phyloP scores from a whole-genome alignment of 2,113 vertebrate species.

The Tupaia tana region DNA sequence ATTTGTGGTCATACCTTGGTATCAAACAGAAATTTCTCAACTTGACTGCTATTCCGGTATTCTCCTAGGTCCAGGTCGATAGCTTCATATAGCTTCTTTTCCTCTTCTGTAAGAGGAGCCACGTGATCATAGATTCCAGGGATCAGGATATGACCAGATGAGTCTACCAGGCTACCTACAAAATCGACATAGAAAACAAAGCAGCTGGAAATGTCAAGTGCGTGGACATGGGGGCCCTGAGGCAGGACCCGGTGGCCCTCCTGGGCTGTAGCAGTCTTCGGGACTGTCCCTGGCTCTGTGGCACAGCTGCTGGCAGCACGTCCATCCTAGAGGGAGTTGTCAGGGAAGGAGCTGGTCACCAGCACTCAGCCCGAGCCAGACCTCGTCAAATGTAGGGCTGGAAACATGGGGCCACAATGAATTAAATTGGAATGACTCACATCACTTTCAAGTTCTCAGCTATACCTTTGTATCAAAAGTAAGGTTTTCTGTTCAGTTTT shows the following conservation, averaged over 20 bases:
- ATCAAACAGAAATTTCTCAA: constrained; percentile 89
- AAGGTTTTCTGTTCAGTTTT: neutral
- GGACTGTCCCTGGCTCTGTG: no score
- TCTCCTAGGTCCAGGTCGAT: constrained; percentile 91
- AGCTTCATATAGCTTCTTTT: constrained; percentile 88
- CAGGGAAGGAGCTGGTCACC: neutral
- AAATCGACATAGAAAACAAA: neutral
- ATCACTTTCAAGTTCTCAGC: neutral
- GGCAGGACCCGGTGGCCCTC: neutral
- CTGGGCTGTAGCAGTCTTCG: rapidly evolving
- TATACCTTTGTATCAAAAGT: neutral
- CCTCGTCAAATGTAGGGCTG: no score
- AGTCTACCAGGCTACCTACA: constrained; percentile 92
- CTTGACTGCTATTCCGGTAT: constrained; percentile 87
- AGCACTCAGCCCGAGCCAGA: neutral
- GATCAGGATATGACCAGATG: constrained; percentile 91
- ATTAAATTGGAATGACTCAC: neutral
- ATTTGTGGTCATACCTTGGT: constrained; percentile 89
- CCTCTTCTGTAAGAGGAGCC: constrained; percentile 88
- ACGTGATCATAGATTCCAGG: constrained; percentile 92
- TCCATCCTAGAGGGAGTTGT: no score
- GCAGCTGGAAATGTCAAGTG: neutral
- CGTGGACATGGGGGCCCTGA: rapidly evolving
- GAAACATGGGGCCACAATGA: neutral
- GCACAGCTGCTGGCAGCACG: neutral